Base-by-base conservation (phyloP, 2,888 invertebrate species). In the Ophioninae sp. region DNA sequence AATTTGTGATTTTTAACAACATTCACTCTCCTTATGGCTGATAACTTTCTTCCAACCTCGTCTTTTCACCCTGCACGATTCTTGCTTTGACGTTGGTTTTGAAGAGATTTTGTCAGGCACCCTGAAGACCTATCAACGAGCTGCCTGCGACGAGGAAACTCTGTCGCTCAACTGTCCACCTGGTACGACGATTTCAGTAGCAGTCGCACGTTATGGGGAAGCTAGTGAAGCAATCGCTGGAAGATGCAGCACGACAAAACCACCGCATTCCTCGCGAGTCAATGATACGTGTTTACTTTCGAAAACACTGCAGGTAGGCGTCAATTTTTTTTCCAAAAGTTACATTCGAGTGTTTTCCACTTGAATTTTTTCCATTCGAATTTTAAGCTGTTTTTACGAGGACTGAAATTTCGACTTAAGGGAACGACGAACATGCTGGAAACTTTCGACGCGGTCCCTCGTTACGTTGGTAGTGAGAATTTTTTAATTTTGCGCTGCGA, bases 101-200 rank as follows among this genome's bases (percentile, higher is more conserved):
- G 87, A 89, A 99, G 99, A 97, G 92, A 95, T 98, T 87, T 95
- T 99, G 89, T 96, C 97, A 89, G 98, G 98, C 88, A 98, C 98
- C 44, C 94, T 99, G 88, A 95, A 97, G 90, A 98, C 98, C 67
- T 98, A 98, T 93, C 97, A 98, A 92, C 96, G 96, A 86, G 97
- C 97, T 70, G 97, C 97, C 74, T 99, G 99, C 93, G 98, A 98
- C 93, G 97, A 97, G 85, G 97, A 98, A 91, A 95, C 95, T 92
- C 96, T 99, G 92, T 95, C 96, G 70, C 95, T 99, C 85, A 96
- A 96, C 91, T 99, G 99, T 93, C 98, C 99, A 41, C 94, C 96
- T 68, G 97, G 97, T 75, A 99, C 99, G 57, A 97, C 97, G 89
- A 98, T 99, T 91, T 96, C 96, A 89, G 97, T 98, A 88, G 97